Base-by-base conservation (phyloP, 2,888 invertebrate species). In the Oxytorus armatus region DNA sequence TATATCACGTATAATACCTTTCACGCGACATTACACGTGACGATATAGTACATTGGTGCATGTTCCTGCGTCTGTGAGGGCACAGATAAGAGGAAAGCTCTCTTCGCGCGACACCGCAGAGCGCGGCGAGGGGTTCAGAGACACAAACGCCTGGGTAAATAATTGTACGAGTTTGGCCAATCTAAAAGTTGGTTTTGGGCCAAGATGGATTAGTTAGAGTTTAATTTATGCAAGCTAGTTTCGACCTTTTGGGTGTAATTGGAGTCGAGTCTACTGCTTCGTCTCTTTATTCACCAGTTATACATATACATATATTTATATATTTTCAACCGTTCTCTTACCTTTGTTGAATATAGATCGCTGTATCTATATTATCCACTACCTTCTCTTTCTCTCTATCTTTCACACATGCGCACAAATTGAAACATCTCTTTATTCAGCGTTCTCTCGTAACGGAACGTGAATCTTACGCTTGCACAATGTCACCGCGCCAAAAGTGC, bases 151-250 rank as follows among this genome's bases (percentile, higher is more conserved):
- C 72, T 76, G 75, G 78, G 76, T 82, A 84, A 86, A 87, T 85
- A 85, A 85, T 85, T 85, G 83, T 83, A 82, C 83, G 85, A 85
- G 84, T 86, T 87, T 85, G 84, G 79, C 85, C 85, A 85, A 87
- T 85, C 84, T 86, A 85, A 85, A 86, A 87, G 84, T 85, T 87
- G 84, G 85, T 85, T 83, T 82, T 80, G 83, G 80, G 84, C 85
- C 84, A 84, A 84, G 84, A 85, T 84, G 84, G 82, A 85, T 87
- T 85, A 87, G 84, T 86, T 84, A 70, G 83, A 85, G 85, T 86
- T 87, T 86, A 87, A 87, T 87, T 85, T 85, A 86, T 85, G 85
- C 85, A 84, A 85, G 85, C 82, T 77, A 76, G 76, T 81, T 82
- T 77, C 66, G 72, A 82, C 77, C 80, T 84, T 81, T 82, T 73